These are phyloP conservation scores for Lamellibrachia columna DNA, from an alignment of 2,888 invertebrate species.

Conservation along the genomic window DNA sequence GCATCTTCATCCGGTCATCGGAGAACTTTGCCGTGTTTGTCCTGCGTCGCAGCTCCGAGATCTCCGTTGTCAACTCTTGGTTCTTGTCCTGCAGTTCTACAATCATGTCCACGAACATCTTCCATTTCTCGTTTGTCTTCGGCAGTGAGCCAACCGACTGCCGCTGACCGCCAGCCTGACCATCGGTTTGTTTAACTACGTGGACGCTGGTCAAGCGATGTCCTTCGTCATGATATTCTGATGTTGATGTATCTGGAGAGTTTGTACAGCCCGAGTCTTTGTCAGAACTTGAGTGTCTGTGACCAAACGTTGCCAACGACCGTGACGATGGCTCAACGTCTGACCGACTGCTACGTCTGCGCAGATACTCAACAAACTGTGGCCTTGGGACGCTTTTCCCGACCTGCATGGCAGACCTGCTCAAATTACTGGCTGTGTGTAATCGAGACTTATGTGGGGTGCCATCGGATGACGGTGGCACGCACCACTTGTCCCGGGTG, in stretches of 20 bases:
- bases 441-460: background rate
- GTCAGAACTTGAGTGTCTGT: constrained; percentile 22
- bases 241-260: constrained; percentile 28
- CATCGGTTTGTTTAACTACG: background rate
- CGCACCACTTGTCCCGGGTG: background rate
- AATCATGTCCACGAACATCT: constrained; percentile 34
- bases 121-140: constrained; percentile 30
- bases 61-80: constrained; percentile 31
- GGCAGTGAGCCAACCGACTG: background rate
- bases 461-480: background rate
- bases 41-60: constrained; percentile 27
- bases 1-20: constrained; percentile 7
- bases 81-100: constrained; percentile 37
- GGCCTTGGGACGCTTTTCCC: background rate
- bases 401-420: background rate
- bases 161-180: background rate
- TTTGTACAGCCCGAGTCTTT: constrained; percentile 35
- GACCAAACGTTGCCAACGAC: background rate
- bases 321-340: background rate
- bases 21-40: constrained; percentile 23
- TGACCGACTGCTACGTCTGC: background rate
- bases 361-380: background rate
- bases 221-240: constrained; percentile 19
- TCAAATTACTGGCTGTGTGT: background rate
- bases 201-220: background rate